phyloP scores from a whole-genome alignment of 92 coral and sea anemone genomes.

The Phenganax marumi region DNA sequence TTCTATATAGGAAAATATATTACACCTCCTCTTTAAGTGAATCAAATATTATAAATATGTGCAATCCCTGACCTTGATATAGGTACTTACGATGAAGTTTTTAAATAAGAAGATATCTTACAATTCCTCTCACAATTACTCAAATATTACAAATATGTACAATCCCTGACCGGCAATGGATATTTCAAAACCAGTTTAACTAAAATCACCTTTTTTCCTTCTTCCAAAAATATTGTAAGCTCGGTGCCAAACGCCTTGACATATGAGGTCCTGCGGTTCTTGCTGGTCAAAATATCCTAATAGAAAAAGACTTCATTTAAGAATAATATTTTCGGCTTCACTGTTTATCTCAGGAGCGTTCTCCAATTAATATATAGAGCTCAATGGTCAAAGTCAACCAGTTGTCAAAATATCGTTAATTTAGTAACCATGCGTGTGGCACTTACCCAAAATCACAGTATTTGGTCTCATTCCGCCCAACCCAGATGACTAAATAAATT shows the following conservation, averaged over 20 bases:
- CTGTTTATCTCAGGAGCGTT: too few relatives aligned
- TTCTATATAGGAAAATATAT: too few relatives aligned
- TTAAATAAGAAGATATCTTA: too few relatives aligned
- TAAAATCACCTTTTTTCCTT: slow-evolving; percentile 24
- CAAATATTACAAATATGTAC: too few relatives aligned
- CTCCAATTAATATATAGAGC: too few relatives aligned
- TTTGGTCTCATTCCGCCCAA: slow-evolving; percentile 99
- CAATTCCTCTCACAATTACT: too few relatives aligned
- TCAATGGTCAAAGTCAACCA: too few relatives aligned
- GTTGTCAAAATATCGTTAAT: neutral
- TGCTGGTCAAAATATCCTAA: slow-evolving; percentile 39
- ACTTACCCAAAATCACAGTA: slow-evolving; percentile 80
- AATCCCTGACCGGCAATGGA: too few relatives aligned
- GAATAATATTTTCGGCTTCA: neutral
- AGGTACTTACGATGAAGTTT: too few relatives aligned
- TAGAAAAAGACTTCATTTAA: neutral
- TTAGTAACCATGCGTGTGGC: neutral
- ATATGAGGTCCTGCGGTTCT: slow-evolving; percentile 23
- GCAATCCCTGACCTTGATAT: too few relatives aligned
- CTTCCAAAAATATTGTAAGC: slow-evolving; percentile 27
- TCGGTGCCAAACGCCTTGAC: slow-evolving; percentile 26
- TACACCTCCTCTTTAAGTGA: too few relatives aligned
- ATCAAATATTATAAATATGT: too few relatives aligned
- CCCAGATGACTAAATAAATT: slow-evolving; percentile 68
- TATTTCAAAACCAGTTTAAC: neutral